phyloP scores from a whole-genome alignment of 2,888 invertebrate genomes.

The Zhuqinia jingwanae region DNA sequence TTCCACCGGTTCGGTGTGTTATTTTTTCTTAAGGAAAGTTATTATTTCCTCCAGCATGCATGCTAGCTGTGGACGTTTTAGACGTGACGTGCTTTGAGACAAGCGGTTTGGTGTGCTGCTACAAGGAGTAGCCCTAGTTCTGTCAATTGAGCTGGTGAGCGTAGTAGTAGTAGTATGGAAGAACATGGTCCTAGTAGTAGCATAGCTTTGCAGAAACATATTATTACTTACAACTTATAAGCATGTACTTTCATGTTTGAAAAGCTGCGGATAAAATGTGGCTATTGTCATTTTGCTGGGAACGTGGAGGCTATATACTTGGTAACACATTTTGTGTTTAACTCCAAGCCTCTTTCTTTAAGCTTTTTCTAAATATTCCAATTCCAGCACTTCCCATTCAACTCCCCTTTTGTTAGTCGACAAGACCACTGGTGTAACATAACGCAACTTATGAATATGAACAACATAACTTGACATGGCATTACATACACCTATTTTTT shows the following conservation, averaged over 20 bases:
- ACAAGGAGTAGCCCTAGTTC: conserved; percentile 25
- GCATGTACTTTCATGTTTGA: background rate
- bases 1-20: conserved; percentile 67
- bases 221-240: background rate
- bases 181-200: too few species aligned
- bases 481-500: background rate
- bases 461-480: background rate
- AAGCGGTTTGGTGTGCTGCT: background rate
- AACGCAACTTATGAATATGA: background rate
- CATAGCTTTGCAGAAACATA: conserved; percentile 1
- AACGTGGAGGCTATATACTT: background rate
- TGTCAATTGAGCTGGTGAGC: conserved; percentile 10
- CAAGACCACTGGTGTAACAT: background rate
- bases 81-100: conserved; percentile 31
- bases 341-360: background rate
- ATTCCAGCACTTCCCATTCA: conserved; percentile 34
- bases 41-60: conserved; percentile 63
- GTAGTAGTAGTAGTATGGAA: too few species aligned
- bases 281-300: too few species aligned
- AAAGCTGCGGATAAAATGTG: background rate
- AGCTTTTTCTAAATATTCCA: conserved; percentile 26
- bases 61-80: background rate
- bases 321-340: background rate
- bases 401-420: background rate
- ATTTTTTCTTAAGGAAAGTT: conserved; percentile 58